phyloP scores from a whole-genome alignment of 2,113 vertebrate species.

The Ondatra zibethicus region DNA sequence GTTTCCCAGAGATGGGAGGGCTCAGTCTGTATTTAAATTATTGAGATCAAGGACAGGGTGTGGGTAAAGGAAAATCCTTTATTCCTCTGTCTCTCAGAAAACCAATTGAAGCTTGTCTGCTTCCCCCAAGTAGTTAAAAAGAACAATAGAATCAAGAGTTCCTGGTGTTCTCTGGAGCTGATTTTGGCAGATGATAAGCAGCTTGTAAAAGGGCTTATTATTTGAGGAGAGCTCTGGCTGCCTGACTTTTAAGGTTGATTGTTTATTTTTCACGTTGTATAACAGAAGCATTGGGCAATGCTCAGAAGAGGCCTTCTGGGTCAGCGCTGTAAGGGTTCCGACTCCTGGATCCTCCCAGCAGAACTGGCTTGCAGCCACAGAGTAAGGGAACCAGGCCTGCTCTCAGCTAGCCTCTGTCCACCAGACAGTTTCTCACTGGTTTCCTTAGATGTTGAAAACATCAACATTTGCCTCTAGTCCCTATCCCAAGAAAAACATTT shows the following conservation, averaged over 20 bases:
- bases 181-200: constrained; percentile 79
- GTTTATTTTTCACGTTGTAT: constrained; percentile 79
- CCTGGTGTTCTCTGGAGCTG: constrained; percentile 73
- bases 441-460: constrained; percentile 5
- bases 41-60: constrained; percentile 37
- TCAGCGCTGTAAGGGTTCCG: constrained; percentile 65
- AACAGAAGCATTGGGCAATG: constrained; percentile 71
- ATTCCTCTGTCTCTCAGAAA: constrained; percentile 53
- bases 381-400: neutral
- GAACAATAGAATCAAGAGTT: constrained; percentile 76
- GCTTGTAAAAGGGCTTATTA: constrained; percentile 79
- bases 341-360: constrained; percentile 3
- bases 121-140: constrained; percentile 68
- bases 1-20: neutral
- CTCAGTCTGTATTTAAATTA: constrained; percentile 30
- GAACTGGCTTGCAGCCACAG: neutral
- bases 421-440: constrained; percentile 21
- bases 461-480: constrained; percentile 25
- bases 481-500: constrained; percentile 56
- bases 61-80: constrained; percentile 52
- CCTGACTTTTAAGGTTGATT: constrained; percentile 78
- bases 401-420: neutral
- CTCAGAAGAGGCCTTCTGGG: constrained; percentile 65
- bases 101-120: constrained; percentile 34
- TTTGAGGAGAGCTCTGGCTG: constrained; percentile 75